Conservation (phyloP, 2,797 vertebrate species). For the Cygnus olor region DNA sequence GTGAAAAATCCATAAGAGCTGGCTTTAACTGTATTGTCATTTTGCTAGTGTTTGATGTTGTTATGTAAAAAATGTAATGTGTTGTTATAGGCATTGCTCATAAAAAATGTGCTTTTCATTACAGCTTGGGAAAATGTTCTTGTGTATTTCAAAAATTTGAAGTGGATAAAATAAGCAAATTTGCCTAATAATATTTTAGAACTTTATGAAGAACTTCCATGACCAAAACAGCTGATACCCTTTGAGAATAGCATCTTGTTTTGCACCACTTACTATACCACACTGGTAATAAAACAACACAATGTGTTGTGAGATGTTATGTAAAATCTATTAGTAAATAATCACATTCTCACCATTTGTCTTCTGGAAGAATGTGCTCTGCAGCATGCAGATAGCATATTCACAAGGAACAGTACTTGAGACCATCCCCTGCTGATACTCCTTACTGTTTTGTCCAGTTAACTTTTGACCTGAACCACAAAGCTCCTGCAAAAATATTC, state of each 20-base stretch:
- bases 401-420: not conserved
- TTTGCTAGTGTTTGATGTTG: not conserved
- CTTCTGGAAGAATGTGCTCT: not conserved
- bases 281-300: not conserved
- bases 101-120: not conserved
- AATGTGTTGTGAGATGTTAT: not conserved
- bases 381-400: not conserved
- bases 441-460: not conserved
- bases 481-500: not conserved
- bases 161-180: not conserved
- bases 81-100: not conserved
- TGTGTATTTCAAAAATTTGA: not conserved
- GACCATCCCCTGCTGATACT: not conserved
- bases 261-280: not conserved
- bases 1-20: not conserved
- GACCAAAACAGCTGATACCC: not conserved
- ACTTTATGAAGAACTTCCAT: not conserved
- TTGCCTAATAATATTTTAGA: not conserved
- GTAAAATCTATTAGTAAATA: not conserved
- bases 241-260: not conserved
- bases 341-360: not conserved
- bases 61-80: not conserved
- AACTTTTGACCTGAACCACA: not conserved
- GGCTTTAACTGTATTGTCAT: not conserved
- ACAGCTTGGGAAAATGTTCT: not conserved